Conservation (phyloP, 2,888 invertebrate genomes). For the Hirtodrosophila duncani region DNA sequence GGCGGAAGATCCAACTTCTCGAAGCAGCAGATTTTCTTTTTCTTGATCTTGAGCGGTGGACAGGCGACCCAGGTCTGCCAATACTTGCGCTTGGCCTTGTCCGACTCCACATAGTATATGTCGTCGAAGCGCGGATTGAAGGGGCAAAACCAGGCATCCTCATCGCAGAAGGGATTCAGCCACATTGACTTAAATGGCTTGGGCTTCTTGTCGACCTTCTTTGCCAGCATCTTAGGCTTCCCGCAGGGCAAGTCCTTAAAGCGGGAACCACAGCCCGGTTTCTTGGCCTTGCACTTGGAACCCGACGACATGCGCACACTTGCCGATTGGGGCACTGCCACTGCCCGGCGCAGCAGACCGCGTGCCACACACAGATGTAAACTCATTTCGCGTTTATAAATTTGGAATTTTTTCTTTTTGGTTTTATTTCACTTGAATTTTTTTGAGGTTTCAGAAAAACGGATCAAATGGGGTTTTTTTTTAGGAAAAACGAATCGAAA, state of each 20-base stretch:
- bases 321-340: neutral
- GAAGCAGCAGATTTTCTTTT: conserved; percentile 58
- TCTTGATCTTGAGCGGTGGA: conserved; percentile 53
- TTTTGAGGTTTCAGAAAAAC: too few species aligned
- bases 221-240: conserved; percentile 7
- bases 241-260: conserved; percentile 45
- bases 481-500: too few species aligned
- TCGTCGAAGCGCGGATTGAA: conserved; percentile 69
- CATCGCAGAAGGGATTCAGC: conserved; percentile 61
- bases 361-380: too few species aligned
- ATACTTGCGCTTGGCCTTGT: conserved; percentile 69
- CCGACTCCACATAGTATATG: conserved; percentile 67
- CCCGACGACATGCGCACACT: conserved; percentile 35
- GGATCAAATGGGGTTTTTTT: too few species aligned
- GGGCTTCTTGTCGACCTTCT: conserved; percentile 5
- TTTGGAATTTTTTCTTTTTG: too few species aligned
- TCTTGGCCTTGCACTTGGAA: neutral
- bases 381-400: too few species aligned
- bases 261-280: conserved; percentile 11
- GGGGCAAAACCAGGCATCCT: conserved; percentile 28
- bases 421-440: too few species aligned
- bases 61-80: conserved; percentile 76
- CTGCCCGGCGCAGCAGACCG: too few species aligned
- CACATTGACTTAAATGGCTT: conserved; percentile 51
- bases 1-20: conserved; percentile 38